These are phyloP conservation scores for Forbesichthys papilliferus DNA, from an alignment of 2,113 vertebrate genomes.

Conservation along the genomic window DNA sequence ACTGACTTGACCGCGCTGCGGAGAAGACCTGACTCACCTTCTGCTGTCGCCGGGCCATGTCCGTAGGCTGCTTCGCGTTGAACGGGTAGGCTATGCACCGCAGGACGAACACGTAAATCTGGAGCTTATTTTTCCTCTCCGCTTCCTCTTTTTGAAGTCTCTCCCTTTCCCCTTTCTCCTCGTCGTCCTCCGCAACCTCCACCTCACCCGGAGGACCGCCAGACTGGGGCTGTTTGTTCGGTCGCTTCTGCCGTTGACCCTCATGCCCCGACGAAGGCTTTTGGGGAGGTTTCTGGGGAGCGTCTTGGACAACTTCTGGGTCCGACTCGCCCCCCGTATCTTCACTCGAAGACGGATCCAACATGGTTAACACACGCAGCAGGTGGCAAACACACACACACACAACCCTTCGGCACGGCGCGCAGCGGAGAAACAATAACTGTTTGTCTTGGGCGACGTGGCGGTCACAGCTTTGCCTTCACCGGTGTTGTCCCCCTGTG, in stretches of 20 bases:
- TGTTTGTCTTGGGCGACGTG: conserved; percentile 48
- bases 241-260: conserved; percentile 45
- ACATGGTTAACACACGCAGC: conserved; percentile 71
- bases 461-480: conserved; percentile 26
- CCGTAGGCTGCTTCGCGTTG: conserved; percentile 92
- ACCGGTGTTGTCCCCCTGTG: not conserved
- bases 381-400: not conserved
- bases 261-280: conserved; percentile 42
- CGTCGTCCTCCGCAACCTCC: conserved; percentile 72
- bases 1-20: not conserved
- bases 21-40: conserved; percentile 77
- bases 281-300: conserved; percentile 44
- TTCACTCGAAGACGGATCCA: conserved; percentile 96
- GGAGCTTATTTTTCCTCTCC: conserved; percentile 83
- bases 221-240: conserved; percentile 57
- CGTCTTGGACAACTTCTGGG: conserved; percentile 79
- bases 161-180: conserved; percentile 77
- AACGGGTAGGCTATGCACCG: conserved; percentile 90
- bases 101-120: conserved; percentile 92
- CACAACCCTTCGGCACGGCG: not conserved
- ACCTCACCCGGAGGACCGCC: conserved; percentile 62
- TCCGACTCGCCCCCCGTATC: conserved; percentile 87
- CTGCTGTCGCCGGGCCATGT: conserved; percentile 89
- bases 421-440: not conserved
- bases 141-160: conserved; percentile 80